Evolutionary conservation across 2,888 invertebrate species (phyloP).

Genomic region (Cephus pulcher): DNA sequence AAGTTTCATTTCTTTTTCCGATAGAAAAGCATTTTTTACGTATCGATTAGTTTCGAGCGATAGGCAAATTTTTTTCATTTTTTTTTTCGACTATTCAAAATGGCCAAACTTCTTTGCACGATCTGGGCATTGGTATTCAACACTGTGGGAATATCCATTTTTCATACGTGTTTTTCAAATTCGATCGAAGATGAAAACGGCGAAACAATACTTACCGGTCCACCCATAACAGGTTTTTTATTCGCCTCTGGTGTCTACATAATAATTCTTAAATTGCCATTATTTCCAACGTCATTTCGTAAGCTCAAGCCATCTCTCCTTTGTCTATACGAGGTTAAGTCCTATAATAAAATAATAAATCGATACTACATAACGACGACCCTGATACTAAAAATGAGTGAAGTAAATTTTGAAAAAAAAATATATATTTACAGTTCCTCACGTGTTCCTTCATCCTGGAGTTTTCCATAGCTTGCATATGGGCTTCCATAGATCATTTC

Average conservation of each 20-base stretch:
- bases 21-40: background rate
- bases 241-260: slow-evolving; percentile 50
- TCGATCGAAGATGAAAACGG: slow-evolving; percentile 50
- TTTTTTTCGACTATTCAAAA: slow-evolving; percentile 16
- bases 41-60: background rate
- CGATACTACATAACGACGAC: no score
- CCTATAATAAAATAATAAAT: background rate
- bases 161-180: slow-evolving; percentile 50
- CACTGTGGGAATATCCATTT: slow-evolving; percentile 41
- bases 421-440: slow-evolving; percentile 43
- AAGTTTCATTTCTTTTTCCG: background rate
- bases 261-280: slow-evolving; percentile 36
- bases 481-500: slow-evolving; percentile 53
- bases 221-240: slow-evolving; percentile 45
- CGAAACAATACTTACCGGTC: slow-evolving; percentile 41
- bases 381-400: background rate
- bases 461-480: slow-evolving; percentile 51
- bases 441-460: slow-evolving; percentile 53
- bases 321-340: slow-evolving; percentile 47
- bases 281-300: slow-evolving; percentile 48
- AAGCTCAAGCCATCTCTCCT: slow-evolving; percentile 39
- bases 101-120: slow-evolving; percentile 49
- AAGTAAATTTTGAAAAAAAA: background rate
- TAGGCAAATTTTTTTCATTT: background rate
- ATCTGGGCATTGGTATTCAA: slow-evolving; percentile 53